These are phyloP conservation scores for Lathamus discolor DNA, from an alignment of 2,113 vertebrate genomes.

Conservation along the genomic window DNA sequence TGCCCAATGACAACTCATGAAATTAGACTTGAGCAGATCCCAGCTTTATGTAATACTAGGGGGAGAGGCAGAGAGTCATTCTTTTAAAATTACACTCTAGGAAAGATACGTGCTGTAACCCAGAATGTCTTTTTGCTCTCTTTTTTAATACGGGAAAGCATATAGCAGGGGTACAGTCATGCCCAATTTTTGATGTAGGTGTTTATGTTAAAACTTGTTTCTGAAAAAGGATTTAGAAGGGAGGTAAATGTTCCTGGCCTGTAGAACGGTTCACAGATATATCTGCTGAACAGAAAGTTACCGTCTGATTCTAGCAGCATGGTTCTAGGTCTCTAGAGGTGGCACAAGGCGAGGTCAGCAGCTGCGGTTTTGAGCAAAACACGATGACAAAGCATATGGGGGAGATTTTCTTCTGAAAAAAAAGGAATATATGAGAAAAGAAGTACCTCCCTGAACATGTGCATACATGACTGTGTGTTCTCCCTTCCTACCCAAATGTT, in stretches of 20 bases:
- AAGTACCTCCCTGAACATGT: too few relatives aligned
- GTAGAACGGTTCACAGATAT: background rate
- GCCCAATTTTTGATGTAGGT: background rate
- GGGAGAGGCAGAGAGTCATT: background rate
- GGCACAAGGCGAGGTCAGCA: background rate
- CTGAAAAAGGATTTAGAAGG: background rate
- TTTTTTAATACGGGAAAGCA: background rate
- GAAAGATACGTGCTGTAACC: background rate
- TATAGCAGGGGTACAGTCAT: background rate
- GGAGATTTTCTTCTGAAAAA: background rate
- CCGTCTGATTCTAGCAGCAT: background rate
- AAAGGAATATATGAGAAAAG: background rate
- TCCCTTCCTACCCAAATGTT: background rate
- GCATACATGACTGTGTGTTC: rapidly evolving
- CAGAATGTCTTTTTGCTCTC: background rate
- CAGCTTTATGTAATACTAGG: background rate
- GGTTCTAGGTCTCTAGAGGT: background rate
- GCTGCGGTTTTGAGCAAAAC: background rate
- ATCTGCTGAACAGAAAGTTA: background rate
- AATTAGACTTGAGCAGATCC: background rate
- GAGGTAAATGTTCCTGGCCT: background rate
- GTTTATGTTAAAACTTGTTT: background rate
- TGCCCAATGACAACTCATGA: background rate
- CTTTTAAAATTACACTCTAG: background rate
- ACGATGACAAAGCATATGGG: background rate